phyloP scores from a whole-genome alignment of 2,888 invertebrate species.

The Eupithecia exiguata region DNA sequence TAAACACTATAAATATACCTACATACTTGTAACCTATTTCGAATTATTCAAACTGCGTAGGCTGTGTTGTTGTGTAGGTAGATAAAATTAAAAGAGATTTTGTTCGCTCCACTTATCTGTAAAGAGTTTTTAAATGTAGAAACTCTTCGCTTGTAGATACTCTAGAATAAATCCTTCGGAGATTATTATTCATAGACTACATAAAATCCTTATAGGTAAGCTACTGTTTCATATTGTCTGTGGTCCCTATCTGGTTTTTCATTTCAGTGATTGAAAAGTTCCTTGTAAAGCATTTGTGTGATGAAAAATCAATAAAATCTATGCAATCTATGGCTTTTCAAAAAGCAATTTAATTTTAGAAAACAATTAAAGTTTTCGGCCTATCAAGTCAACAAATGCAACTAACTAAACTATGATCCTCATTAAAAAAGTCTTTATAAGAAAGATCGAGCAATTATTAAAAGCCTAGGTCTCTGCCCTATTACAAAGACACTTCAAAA shows the following conservation, averaged over 20 bases:
- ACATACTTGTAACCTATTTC: neutral
- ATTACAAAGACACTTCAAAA: conserved; percentile 9
- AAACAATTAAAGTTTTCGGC: too few species aligned
- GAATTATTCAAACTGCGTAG: neutral
- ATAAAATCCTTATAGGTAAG: too few species aligned
- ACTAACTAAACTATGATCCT: neutral
- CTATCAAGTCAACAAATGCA: neutral
- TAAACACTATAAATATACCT: neutral
- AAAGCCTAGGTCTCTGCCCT: neutral
- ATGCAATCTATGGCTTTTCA: too few species aligned
- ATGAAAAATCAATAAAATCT: neutral
- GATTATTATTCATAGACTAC: too few species aligned
- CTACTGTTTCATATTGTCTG: too few species aligned
- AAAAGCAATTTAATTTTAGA: too few species aligned
- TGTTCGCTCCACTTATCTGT: neutral
- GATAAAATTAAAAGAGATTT: neutral
- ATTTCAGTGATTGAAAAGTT: neutral
- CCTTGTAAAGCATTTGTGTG: neutral
- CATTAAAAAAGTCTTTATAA: neutral
- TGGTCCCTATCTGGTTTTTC: neutral
- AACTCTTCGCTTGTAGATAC: neutral
- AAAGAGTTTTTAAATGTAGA: neutral
- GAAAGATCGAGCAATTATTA: neutral
- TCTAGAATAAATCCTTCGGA: neutral
- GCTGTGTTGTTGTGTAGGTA: too few species aligned